Conservation (phyloP, 1,140 invertebrate species). For the Hylaeus anthracinus region DNA sequence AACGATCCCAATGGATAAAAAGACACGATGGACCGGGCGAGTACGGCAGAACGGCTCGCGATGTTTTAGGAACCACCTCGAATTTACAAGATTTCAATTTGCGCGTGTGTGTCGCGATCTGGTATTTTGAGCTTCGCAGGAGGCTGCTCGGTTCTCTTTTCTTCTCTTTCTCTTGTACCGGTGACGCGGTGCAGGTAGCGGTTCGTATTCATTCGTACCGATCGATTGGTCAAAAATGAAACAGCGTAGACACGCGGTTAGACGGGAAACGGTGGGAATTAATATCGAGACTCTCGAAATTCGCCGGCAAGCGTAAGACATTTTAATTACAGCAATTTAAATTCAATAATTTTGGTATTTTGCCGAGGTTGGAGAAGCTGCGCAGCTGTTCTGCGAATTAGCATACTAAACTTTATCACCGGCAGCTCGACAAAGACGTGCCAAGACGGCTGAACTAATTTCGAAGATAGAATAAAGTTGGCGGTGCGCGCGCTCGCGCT, state of each 20-base stretch:
- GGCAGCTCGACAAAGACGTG: constrained; percentile 81
- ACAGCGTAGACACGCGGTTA: constrained; percentile 17
- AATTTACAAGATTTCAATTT: too few species aligned
- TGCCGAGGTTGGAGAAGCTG: constrained; percentile 71
- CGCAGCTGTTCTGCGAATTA: constrained; percentile 81
- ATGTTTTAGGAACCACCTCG: too few species aligned
- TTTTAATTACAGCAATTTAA: constrained; percentile 82
- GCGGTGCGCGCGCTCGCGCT: constrained; percentile 63
- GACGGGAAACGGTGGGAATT: constrained; percentile 40
- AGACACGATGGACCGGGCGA: too few species aligned
- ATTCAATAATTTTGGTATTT: constrained; percentile 81
- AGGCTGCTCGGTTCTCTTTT: too few species aligned
- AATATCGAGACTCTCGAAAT: constrained; percentile 57
- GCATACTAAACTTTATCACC: constrained; percentile 82
- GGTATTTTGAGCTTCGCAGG: too few species aligned
- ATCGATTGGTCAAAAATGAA: not conserved
- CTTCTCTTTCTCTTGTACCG: too few species aligned
- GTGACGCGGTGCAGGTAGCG: too few species aligned
- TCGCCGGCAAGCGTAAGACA: constrained; percentile 64
- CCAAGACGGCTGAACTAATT: constrained; percentile 81
- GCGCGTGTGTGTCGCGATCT: too few species aligned
- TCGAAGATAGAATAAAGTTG: constrained; percentile 81
- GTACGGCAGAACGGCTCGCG: too few species aligned
- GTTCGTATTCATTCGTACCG: too few species aligned
- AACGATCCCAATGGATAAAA: not conserved